Evolutionary conservation across 64 coral and sea anemone genomes (phyloP).

Genomic region (Stichodactyla helianthus): DNA sequence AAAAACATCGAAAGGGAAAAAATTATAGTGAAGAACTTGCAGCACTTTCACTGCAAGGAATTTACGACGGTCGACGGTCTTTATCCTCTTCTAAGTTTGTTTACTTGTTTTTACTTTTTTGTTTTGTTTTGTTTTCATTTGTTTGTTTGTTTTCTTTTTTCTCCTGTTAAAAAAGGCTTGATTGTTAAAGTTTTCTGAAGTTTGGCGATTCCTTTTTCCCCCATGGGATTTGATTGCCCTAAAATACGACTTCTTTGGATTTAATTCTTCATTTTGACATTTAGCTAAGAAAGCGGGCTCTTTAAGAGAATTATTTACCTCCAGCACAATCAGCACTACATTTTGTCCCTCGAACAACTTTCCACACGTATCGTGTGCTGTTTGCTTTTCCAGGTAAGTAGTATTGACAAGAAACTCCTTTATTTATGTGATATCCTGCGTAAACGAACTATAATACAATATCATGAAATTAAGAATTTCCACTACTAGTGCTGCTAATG

Average conservation of each 20-base stretch:
- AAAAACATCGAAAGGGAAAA: background rate
- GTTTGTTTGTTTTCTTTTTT: too few relatives aligned
- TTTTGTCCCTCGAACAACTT: background rate
- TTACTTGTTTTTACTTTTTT: too few relatives aligned
- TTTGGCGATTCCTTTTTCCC: too few relatives aligned
- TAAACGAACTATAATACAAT: slow-evolving; percentile 45
- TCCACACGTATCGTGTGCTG: slow-evolving; percentile 45
- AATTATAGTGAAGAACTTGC: background rate
- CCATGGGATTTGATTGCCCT: too few relatives aligned
- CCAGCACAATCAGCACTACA: slow-evolving; percentile 62
- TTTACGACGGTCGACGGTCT: background rate
- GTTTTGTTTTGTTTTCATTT: too few relatives aligned
- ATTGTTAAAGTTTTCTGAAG: too few relatives aligned
- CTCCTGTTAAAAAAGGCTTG: too few relatives aligned
- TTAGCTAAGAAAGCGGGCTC: too few relatives aligned
- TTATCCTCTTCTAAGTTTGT: too few relatives aligned
- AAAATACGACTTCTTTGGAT: too few relatives aligned
- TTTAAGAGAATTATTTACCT: slow-evolving; percentile 13
- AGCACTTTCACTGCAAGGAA: background rate
- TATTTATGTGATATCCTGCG: slow-evolving; percentile 27
- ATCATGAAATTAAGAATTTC: too few relatives aligned
- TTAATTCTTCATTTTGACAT: too few relatives aligned
- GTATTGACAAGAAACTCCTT: slow-evolving; percentile 54
- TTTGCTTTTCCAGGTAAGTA: slow-evolving; percentile 23
- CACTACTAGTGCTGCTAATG: background rate